A percentile compares a stretch with the other conserved stretches of the same genome.
Conservation (phyloP, 2,113 vertebrate genomes). For the Australoheros scitulus region DNA sequence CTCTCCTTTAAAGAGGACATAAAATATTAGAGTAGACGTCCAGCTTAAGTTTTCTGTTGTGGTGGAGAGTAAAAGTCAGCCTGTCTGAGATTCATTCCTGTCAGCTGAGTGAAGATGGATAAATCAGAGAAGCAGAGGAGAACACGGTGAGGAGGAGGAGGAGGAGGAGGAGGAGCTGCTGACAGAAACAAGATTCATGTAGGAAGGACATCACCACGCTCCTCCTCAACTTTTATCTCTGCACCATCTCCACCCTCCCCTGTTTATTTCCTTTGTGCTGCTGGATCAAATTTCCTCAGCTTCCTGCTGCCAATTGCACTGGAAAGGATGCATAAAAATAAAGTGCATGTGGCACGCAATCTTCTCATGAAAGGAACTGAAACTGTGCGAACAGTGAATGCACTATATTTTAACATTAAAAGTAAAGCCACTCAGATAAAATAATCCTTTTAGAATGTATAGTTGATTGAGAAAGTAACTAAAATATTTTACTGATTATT, state of each 20-base stretch:
- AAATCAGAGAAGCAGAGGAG: constrained; percentile 2
- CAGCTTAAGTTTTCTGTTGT: neutral
- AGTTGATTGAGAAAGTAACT: neutral
- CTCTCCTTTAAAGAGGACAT: neutral
- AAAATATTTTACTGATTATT: neutral
- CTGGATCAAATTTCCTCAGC: constrained; percentile 57
- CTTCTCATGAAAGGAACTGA: neutral
- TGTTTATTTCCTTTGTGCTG: constrained; percentile 53
- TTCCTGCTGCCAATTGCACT: constrained; percentile 38
- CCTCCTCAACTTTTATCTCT: constrained; percentile 41
- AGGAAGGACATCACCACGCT: neutral
- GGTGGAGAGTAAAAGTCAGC: neutral
- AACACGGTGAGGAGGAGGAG: neutral
- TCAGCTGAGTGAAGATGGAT: constrained; percentile 8
- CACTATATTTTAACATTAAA: neutral
- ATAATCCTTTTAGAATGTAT: neutral
- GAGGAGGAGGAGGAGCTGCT: neutral
- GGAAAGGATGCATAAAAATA: constrained; percentile 40
- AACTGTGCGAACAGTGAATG: neutral
- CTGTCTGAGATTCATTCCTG: neutral
- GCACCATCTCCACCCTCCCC: constrained; percentile 37
- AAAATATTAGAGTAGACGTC: neutral
- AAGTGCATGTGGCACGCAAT: neutral
- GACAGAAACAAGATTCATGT: constrained; percentile 45
- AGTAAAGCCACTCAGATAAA: neutral